phyloP scores from a whole-genome alignment of 2,113 vertebrate species.

The Ursus arctos region DNA sequence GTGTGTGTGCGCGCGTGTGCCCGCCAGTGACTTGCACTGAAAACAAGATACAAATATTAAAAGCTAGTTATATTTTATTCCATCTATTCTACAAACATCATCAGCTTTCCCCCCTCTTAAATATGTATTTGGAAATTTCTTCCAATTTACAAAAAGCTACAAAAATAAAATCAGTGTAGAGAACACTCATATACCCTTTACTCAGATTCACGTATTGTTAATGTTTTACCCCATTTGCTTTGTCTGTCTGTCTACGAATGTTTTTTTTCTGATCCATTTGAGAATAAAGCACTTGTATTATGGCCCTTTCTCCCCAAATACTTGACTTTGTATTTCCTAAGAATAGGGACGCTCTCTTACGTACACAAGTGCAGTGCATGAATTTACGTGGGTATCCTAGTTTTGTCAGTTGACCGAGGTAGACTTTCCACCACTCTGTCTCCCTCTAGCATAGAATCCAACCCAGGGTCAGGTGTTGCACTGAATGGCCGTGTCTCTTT shows the following conservation, averaged over 20 bases:
- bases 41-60: background rate
- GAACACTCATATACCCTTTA: background rate
- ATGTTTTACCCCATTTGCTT: background rate
- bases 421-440: background rate
- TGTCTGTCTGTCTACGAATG: background rate
- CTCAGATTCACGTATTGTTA: background rate
- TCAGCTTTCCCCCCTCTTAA: background rate
- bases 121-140: background rate
- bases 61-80: background rate
- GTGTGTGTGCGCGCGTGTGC: too few relatives aligned
- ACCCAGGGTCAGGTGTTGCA: background rate
- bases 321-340: background rate
- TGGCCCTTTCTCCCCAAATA: background rate
- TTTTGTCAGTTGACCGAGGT: background rate
- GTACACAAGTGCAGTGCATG: background rate
- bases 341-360: background rate
- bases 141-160: background rate
- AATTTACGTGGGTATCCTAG: background rate
- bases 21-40: background rate
- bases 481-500: background rate
- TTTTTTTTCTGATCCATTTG: background rate
- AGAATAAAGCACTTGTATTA: background rate
- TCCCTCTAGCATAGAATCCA: background rate
- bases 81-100: background rate
- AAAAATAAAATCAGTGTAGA: background rate